Evolutionary conservation across 2,797 vertebrate genomes (phyloP), one percentile per base, ranked within the genome.

Genomic region (Pelochelys cantorii): DNA sequence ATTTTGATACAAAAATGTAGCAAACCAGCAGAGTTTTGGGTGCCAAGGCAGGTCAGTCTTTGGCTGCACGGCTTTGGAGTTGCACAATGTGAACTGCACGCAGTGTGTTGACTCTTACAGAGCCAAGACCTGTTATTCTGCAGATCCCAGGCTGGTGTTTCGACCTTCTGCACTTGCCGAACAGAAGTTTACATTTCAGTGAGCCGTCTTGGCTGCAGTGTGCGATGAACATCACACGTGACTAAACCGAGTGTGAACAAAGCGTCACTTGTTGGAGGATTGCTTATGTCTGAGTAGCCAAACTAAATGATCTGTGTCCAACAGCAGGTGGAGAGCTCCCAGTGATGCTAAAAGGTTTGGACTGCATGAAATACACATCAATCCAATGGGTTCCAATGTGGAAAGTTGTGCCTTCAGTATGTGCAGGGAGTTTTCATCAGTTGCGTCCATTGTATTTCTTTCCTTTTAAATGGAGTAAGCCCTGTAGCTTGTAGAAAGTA

Each of bases 251-350:
- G n/a, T 2, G 85, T n/a, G 56, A 82, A 14, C 1, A 92, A 90
- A 56, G 5, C 27, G 78, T 25, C 80, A 20, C 0, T 29, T n/a
- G 14, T 1, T 80, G 22, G 52, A 84, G 13, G 17, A n/a, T 57
- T 57, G 62, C 34, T 94, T 91, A 25, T 0, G 1, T 81, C 7
- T 87, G 71, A 87, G 74, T 55, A 20, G 84, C 54, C 52, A 68
- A 88, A 88, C 0, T 0, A 90, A 85, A 65, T 82, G 42, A 75
- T 34, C 57, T 34, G 20, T 13, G 34, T 10, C 92, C 84, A 86
- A 52, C 75, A 93, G 42, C 0, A 0, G 4, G 17, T 62, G 71
- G 87, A 74, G 0, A 1, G 20, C 55, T 11, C 15, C 54, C 54
- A 4, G 31, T 90, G 86, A 79, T 86, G 79, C 15, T 62, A 7